These are phyloP conservation scores for Zoanthus sansibaricus DNA, from an alignment of 92 coral and sea anemone genomes.

Conservation along the genomic window DNA sequence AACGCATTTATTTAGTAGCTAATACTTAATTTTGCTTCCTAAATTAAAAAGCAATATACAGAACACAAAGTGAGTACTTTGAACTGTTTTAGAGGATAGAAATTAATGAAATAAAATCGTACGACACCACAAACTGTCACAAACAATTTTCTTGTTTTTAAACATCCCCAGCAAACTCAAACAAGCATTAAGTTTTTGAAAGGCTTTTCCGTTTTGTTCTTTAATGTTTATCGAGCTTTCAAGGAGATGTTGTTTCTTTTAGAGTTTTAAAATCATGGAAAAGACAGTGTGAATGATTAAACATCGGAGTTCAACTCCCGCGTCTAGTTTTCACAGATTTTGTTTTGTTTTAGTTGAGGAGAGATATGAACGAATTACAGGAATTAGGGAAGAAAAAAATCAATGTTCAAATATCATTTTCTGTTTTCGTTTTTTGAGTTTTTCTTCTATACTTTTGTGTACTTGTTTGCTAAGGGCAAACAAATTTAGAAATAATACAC, in stretches of 20 bases:
- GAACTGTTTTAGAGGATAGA: background rate
- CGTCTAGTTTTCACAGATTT: background rate
- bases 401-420: no score
- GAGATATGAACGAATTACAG: no score
- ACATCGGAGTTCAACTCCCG: background rate
- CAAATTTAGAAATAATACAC: no score
- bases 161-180: background rate
- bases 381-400: no score
- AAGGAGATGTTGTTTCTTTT: background rate
- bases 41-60: background rate
- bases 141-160: background rate
- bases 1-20: background rate
- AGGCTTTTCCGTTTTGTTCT: slow-evolving; percentile 19
- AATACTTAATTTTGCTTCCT: background rate
- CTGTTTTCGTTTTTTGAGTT: no score
- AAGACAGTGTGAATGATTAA: background rate
- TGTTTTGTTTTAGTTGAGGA: no score
- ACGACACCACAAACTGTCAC: background rate
- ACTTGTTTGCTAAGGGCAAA: no score
- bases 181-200: slow-evolving; percentile 19
- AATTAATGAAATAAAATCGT: background rate
- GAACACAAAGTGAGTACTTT: background rate
- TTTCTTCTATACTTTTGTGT: no score
- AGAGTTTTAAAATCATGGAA: background rate
- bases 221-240: slow-evolving; percentile 17